Conservation (phyloP, 2,797 vertebrate genomes). For the Eulemur mongoz region DNA sequence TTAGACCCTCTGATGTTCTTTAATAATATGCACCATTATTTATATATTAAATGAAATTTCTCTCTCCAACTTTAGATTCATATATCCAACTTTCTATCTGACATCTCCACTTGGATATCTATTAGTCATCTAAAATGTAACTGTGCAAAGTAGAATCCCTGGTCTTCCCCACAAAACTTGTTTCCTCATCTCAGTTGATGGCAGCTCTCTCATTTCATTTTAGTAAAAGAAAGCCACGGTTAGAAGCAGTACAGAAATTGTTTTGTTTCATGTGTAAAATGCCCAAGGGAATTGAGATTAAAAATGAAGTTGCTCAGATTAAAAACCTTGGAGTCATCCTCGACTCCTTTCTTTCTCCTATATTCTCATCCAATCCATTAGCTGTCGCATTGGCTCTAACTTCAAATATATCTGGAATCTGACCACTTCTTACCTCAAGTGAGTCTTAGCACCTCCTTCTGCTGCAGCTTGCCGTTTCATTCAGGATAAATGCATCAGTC, state of each 20-base stretch:
- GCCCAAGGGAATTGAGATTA: not conserved
- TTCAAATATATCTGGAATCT: not conserved
- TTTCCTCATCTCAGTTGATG: not conserved
- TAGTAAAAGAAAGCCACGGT: not conserved
- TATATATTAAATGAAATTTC: not conserved
- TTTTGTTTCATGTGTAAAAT: constrained; percentile 8
- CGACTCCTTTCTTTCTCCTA: not conserved
- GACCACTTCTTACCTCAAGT: not conserved
- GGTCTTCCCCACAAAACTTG: not conserved
- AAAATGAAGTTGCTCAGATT: not conserved
- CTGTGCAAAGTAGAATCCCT: constrained; percentile 6
- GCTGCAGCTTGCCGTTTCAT: not conserved
- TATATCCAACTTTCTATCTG: not conserved
- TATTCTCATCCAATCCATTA: not conserved
- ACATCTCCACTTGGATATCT: not conserved
- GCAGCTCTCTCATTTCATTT: not conserved
- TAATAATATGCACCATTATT: not conserved
- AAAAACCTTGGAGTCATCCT: not conserved
- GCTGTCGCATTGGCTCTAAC: not conserved
- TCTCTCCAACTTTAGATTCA: not conserved
- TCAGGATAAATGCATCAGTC: not conserved
- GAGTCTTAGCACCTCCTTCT: not conserved
- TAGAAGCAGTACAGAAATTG: not conserved
- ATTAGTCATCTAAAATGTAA: not conserved
- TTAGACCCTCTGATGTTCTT: not conserved